Percentiles rank a stretch among this genome's conserved stretches.
phyloP scores from a whole-genome alignment of 2,888 invertebrate species.

The Tiliacea aurago region DNA sequence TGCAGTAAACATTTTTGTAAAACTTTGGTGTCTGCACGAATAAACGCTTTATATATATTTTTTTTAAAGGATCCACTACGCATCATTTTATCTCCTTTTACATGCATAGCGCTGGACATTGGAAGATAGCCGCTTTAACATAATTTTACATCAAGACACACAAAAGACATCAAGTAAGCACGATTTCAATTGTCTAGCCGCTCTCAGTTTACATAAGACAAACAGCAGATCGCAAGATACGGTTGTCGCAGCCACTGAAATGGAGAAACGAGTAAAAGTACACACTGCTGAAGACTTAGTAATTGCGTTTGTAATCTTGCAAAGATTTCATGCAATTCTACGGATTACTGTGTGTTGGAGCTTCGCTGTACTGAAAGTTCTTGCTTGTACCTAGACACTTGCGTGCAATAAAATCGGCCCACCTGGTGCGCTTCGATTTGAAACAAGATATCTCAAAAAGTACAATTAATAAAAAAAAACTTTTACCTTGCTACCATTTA shows the following conservation, averaged over 20 bases:
- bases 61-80: too few relatives aligned
- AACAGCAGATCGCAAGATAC: constrained; percentile 16
- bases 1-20: too few relatives aligned
- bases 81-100: too few relatives aligned
- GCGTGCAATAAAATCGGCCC: too few relatives aligned
- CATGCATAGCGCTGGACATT: too few relatives aligned
- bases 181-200: not conserved
- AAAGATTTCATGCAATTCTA: not conserved
- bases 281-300: not conserved
- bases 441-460: too few relatives aligned
- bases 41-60: too few relatives aligned
- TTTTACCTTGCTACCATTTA: too few relatives aligned
- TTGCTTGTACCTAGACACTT: not conserved
- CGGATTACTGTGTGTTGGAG: not conserved
- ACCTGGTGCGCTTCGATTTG: too few relatives aligned
- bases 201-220: constrained; percentile 8
- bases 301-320: constrained; percentile 17
- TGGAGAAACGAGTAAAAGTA: not conserved
- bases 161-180: not conserved
- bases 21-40: too few relatives aligned
- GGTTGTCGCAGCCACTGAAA: constrained; percentile 12
- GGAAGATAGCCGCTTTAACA: too few relatives aligned
- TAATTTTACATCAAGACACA: not conserved
- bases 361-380: not conserved
- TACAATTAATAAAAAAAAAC: too few relatives aligned